phyloP scores from a whole-genome alignment of 2,888 invertebrate genomes.

The Pecten maximus region DNA sequence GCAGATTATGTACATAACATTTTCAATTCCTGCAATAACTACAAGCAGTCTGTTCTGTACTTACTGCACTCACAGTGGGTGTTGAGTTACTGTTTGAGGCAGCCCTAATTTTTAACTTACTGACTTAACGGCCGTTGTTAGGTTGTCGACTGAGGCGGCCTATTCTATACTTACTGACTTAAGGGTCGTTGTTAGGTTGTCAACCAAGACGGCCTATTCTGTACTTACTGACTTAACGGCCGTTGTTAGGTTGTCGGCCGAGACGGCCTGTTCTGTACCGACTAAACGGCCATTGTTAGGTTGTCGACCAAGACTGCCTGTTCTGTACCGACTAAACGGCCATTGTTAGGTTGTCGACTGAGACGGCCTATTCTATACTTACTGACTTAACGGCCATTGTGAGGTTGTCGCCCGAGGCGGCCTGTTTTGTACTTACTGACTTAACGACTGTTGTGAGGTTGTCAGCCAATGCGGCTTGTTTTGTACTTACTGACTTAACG shows the following conservation, averaged over 20 bases:
- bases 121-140: constrained; percentile 81
- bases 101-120: too few species aligned
- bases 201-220: constrained; percentile 93
- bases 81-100: too few species aligned
- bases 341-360: constrained; percentile 87
- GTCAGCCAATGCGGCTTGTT: neutral
- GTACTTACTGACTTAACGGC: constrained; percentile 79
- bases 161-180: constrained; percentile 91
- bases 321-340: neutral
- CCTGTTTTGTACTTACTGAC: too few species aligned
- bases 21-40: too few species aligned
- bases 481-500: neutral
- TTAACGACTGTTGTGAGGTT: constrained; percentile 84
- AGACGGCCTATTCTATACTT: too few species aligned
- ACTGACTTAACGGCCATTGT: constrained; percentile 84
- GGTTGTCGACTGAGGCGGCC: constrained; percentile 96
- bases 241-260: constrained; percentile 92
- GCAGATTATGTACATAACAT: too few species aligned
- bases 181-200: constrained; percentile 87
- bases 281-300: constrained; percentile 84
- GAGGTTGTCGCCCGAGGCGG: too few species aligned
- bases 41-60: too few species aligned
- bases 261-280: constrained; percentile 94
- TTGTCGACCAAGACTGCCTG: neutral
- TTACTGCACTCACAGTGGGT: too few species aligned